Percentiles rank a stretch among this genome's conserved stretches.
These are phyloP conservation scores for Phalacrocorax aristotelis DNA, from an alignment of 2,113 vertebrate genomes.

Conservation along the genomic window DNA sequence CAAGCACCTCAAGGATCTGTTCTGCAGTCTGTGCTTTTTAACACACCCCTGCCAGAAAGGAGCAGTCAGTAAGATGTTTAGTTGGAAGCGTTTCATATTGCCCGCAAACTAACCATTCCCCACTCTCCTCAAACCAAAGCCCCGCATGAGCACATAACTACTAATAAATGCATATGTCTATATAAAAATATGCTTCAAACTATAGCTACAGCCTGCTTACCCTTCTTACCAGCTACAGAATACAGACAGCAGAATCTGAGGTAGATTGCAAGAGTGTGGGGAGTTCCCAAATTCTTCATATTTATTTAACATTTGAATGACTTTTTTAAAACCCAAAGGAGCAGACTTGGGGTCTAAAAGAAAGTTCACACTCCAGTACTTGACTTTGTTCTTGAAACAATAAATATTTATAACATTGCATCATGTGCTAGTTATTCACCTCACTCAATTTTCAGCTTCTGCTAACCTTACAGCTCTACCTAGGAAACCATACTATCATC, in stretches of 20 bases:
- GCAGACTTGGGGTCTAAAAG: neutral
- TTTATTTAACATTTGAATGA: neutral
- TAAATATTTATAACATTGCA: neutral
- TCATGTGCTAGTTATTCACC: neutral
- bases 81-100: neutral
- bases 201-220: neutral
- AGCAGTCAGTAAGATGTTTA: neutral
- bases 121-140: neutral
- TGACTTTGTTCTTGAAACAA: neutral
- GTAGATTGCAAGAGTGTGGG: fast-evolving
- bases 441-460: neutral
- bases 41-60: neutral
- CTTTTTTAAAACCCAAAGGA: neutral
- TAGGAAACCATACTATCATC: neutral
- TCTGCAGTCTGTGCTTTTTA: neutral
- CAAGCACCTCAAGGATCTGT: neutral
- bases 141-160: neutral
- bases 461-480: neutral
- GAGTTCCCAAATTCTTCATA: neutral
- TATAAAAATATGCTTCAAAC: neutral
- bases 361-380: neutral
- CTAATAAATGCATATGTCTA: neutral
- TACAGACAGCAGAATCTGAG: neutral
- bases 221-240: neutral
- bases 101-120: neutral